A percentile compares a stretch with the other conserved stretches of the same genome.
Evolutionary conservation across 2,797 vertebrate genomes (phyloP).

Genomic region (Phoxinus dragarum): DNA sequence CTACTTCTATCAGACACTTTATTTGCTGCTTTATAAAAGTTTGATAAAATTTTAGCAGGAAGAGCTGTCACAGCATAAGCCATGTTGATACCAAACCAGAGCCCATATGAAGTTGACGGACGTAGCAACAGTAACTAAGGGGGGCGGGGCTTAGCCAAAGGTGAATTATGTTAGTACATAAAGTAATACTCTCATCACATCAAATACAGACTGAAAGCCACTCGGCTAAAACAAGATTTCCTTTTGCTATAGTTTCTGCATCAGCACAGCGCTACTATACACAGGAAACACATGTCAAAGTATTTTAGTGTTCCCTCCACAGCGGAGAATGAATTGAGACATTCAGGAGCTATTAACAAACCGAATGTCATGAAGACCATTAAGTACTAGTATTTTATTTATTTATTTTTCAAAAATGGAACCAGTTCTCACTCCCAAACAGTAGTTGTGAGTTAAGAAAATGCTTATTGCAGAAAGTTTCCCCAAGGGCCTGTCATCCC

Average conservation of each 20-base stretch:
- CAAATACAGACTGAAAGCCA: background rate
- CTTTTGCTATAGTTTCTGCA: background rate
- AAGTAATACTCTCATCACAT: constrained; percentile 1
- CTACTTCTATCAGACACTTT: no score
- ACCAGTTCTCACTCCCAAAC: background rate
- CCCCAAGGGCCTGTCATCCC: constrained; percentile 58
- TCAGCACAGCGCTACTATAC: background rate
- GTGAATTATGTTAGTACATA: no score
- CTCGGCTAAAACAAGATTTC: background rate
- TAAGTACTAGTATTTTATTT: background rate
- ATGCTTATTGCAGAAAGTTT: constrained; percentile 46
- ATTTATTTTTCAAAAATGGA: background rate
- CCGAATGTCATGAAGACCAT: background rate
- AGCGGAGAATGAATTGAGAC: background rate
- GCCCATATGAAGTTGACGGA: no score
- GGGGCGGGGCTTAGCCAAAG: no score
- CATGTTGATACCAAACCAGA: no score
- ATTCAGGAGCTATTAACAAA: background rate
- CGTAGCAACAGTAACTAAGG: no score
- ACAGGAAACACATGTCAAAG: background rate
- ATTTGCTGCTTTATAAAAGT: no score
- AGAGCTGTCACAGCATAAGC: no score
- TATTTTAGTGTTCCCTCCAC: background rate
- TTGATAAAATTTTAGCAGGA: no score
- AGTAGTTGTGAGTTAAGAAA: constrained; percentile 45